Base-by-base conservation (phyloP, 2,888 invertebrate species). In the Trachelus stipa region DNA sequence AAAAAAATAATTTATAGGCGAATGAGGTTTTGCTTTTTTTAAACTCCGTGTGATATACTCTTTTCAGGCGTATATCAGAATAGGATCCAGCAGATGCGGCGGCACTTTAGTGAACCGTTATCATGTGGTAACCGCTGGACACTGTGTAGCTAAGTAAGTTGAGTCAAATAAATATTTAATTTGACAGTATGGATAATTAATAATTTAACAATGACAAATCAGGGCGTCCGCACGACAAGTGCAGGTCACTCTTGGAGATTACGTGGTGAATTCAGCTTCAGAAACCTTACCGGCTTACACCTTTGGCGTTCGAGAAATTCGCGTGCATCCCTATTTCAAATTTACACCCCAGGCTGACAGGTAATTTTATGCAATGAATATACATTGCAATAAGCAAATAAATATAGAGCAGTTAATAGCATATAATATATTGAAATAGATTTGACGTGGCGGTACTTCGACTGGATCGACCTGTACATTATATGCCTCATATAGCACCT, bases 51-150 rank as follows among this genome's bases (percentile, higher is more conserved):
- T 79, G 79, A 84, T 79, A 9, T 9, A 9, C 6, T 56, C 79
- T 77, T 85, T 89, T 68, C 87, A 94, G 93, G 94, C 98, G 0
- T 98, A 98, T 92, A 98, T 98, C 88, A 94, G 98, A 89, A 98
- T 98, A 80, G 98, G 98, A 81, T 97, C 98, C 73, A 97, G 97
- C 92, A 96, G 98, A 91, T 98, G 98, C 90, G 98, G 98, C 69
- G 98, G 98, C 35, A 98, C 98, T 1, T 92, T 98, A 82, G 97
- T 98, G 85, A 98, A 97, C 85, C 94, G 97, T 35, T 95, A 96
- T 78, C 97, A 98, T 92, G 98, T 98, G 12, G 97, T 98, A 77
- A 98, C 98, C 3, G 98, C 98, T 6, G 98, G 98, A 0, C 98
- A 98, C 91, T 98, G 98, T 91, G 98, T 98, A 35, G 98, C 98